These are phyloP conservation scores for Laupala kohalensis DNA, from an alignment of 1,140 invertebrate species.

Conservation along the genomic window DNA sequence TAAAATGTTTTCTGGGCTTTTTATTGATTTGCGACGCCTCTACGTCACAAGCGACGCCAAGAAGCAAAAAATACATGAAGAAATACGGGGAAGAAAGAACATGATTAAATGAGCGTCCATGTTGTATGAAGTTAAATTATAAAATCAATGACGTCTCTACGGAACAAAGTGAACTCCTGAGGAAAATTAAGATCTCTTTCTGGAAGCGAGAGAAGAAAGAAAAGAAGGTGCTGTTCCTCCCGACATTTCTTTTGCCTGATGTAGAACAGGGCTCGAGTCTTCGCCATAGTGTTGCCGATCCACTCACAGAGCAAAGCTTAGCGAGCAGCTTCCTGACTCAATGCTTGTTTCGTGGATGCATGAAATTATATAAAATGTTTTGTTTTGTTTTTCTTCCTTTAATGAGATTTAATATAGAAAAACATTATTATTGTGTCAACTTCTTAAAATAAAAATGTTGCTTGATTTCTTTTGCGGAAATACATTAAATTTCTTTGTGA, in stretches of 20 bases:
- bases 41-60: conserved; percentile 3
- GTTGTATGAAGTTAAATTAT: conserved; percentile 5
- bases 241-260: not conserved
- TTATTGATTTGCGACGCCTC: conserved; percentile 6
- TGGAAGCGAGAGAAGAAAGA: not conserved
- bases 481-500: no score
- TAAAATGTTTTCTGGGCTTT: conserved; percentile 6
- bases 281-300: no score
- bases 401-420: no score
- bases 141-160: conserved; percentile 4
- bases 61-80: not conserved
- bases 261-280: no score
- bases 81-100: not conserved
- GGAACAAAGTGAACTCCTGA: not conserved
- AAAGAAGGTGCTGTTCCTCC: not conserved
- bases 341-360: no score
- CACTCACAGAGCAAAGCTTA: no score
- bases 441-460: no score
- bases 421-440: no score
- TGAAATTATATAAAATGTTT: no score
- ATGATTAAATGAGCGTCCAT: conserved; percentile 1
- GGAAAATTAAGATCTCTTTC: not conserved
- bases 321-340: no score
- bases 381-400: no score
- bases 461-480: no score